These are phyloP conservation scores for Tinea pellionella DNA, from an alignment of 2,888 invertebrate species.

Conservation along the genomic window DNA sequence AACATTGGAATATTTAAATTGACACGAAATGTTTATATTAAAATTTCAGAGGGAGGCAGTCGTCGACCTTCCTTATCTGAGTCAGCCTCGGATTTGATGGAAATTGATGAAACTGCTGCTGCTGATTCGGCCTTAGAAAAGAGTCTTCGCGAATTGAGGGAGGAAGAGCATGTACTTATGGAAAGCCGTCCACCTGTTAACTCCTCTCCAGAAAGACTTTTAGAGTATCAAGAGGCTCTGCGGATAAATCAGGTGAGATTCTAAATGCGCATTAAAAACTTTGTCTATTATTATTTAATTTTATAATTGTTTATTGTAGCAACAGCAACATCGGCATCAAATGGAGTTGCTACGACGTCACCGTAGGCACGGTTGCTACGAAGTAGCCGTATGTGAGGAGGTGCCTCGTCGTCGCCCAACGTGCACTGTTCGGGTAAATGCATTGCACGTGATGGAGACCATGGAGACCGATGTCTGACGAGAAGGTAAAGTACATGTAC, in stretches of 20 bases:
- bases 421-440: conserved; percentile 60
- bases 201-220: conserved; percentile 10
- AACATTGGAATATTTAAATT: not conserved
- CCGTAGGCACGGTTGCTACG: no score
- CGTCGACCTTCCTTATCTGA: conserved; percentile 91
- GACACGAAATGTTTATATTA: not conserved
- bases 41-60: conserved; percentile 82
- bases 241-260: conserved; percentile 44
- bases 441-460: conserved; percentile 77
- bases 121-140: conserved; percentile 54
- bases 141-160: conserved; percentile 58
- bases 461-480: conserved; percentile 97
- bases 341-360: not conserved
- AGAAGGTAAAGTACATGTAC: conserved; percentile 73
- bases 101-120: conserved; percentile 88
- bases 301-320: not conserved
- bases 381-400: not conserved
- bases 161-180: conserved; percentile 76
- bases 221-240: conserved; percentile 49
- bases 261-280: not conserved
- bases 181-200: conserved; percentile 63
- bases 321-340: not conserved
- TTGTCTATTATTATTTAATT: no score
- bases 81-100: conserved; percentile 87
- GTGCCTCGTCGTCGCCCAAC: conserved; percentile 36